Base-by-base conservation (phyloP, 2,113 vertebrate species). In the Melanerpes aurifrons region DNA sequence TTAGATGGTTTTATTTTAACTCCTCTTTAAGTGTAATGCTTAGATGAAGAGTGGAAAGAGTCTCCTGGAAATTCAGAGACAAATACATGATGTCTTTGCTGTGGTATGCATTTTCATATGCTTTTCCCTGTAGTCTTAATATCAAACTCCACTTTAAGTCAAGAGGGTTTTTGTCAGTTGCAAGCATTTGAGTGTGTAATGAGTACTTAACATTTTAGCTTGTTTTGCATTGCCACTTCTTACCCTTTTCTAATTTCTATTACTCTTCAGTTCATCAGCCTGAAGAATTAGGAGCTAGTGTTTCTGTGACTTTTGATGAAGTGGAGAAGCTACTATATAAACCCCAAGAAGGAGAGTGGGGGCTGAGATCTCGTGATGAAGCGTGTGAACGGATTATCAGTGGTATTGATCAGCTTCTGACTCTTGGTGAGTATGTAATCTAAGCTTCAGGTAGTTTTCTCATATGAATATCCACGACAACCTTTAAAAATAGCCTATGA, bases 321-420 rank as follows among this genome's bases (percentile, higher is more conserved):
- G 98, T 99, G 96, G 98, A 97, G 17, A 99, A 98, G 78, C 96
- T 99, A 54, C 98, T 99, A 9, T 99, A 99, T 94, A 99, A 98
- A 67, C 98, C 99, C 31, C 97, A 98, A 58, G 96, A 97, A 37
- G 99, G 98, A 20, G 99, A 99, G 93, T 99, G 99, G 99, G 99
- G 99, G 5, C 96, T 97, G 64, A 97, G 95, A 84, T 98, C 98
- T 29, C 97, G 98, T n/a, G 98, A 99, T 45, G 97, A 98, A 56
- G 99, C 99, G 72, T 98, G 99, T 88, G 98, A 99, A 15, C 98
- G 99, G 58, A 98, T 99, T 87, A 97, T 98, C 43, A 82, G 94
- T 35, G 98, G 98, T 26, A 99, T 99, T 40, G 98, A 98, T 91
- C 99, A 99, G 85, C 98, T 99, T 89, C 97, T 99, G 95, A 98